Percentiles rank a stretch among this genome's conserved stretches.
Conservation (phyloP, 2,888 invertebrate species). For the Lissocephala sabroskyi region DNA sequence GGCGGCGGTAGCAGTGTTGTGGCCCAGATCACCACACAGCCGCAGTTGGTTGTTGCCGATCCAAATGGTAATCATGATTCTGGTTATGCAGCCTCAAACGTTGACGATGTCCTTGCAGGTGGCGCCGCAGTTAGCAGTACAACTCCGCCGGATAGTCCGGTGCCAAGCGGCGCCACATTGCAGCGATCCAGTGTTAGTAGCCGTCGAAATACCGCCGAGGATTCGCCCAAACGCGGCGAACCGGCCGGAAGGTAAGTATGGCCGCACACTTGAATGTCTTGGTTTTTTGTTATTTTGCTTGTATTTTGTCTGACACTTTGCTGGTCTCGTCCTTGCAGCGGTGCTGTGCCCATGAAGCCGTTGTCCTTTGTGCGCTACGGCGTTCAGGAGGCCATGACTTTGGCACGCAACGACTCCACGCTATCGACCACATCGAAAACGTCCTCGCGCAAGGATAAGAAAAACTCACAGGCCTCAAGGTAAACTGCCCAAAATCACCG, state of each 20-base stretch:
- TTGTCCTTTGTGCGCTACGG: slow-evolving; percentile 72
- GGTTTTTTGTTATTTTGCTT: slow-evolving; percentile 12
- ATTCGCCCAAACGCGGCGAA: slow-evolving; percentile 70
- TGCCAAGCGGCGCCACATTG: slow-evolving; percentile 67
- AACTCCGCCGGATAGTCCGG: slow-evolving; percentile 75
- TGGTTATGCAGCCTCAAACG: slow-evolving; percentile 83
- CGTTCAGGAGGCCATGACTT: slow-evolving; percentile 72
- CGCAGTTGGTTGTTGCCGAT: slow-evolving; percentile 77
- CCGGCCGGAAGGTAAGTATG: slow-evolving; percentile 68
- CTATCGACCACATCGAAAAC: slow-evolving; percentile 76
- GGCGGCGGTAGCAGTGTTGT: slow-evolving; percentile 74
- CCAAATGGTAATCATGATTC: slow-evolving; percentile 90
- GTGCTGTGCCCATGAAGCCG: slow-evolving; percentile 80
- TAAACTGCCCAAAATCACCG: slow-evolving; percentile 32
- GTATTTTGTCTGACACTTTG: slow-evolving; percentile 11
- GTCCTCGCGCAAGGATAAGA: slow-evolving; percentile 73
- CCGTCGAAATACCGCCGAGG: slow-evolving; percentile 68
- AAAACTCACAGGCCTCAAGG: slow-evolving; percentile 73
- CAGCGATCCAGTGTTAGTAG: slow-evolving; percentile 67
- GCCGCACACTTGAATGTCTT: too few relatives aligned
- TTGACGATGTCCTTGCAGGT: slow-evolving; percentile 75
- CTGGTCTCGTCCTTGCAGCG: slow-evolving; percentile 28
- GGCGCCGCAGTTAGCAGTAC: slow-evolving; percentile 71
- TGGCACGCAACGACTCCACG: slow-evolving; percentile 74
- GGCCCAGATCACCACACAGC: slow-evolving; percentile 75